Evolutionary conservation across 1,140 invertebrate species (phyloP).

Genomic region (Brachionus angularis): DNA sequence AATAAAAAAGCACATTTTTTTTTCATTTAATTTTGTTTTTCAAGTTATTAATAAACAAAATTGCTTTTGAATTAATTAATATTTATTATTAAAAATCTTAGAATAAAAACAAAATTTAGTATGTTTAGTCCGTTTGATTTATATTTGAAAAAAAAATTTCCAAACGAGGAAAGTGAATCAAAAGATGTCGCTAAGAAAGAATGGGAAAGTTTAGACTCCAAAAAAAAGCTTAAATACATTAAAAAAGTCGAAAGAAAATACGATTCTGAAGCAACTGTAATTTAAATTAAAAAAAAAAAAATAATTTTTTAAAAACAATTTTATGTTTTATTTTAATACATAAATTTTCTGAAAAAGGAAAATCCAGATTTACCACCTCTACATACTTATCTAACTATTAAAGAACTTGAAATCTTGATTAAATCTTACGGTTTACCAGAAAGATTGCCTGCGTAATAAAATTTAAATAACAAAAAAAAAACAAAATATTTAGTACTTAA

Average conservation of each 20-base stretch:
- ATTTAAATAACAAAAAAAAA: too few relatives aligned
- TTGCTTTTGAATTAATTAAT: too few relatives aligned
- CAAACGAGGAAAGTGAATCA: slow-evolving; percentile 35
- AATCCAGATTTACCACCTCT: not conserved
- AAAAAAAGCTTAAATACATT: slow-evolving; percentile 22
- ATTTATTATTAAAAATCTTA: not conserved
- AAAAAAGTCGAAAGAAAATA: slow-evolving; percentile 35
- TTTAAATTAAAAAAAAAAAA: too few relatives aligned
- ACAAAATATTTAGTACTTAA: too few relatives aligned
- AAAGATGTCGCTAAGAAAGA: not conserved
- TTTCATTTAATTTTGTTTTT: too few relatives aligned
- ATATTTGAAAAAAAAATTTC: slow-evolving; percentile 27
- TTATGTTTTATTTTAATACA: too few relatives aligned
- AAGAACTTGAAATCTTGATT: slow-evolving; percentile 3
- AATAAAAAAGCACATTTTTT: slow-evolving; percentile 32
- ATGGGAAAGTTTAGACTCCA: not conserved
- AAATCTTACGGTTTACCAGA: slow-evolving; percentile 17
- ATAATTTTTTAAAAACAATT: not conserved
- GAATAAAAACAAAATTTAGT: not conserved
- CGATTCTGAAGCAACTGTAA: not conserved
- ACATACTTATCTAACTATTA: not conserved
- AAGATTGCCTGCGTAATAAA: not conserved
- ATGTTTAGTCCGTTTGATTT: slow-evolving; percentile 25
- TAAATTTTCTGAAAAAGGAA: too few relatives aligned
- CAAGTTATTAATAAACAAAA: too few relatives aligned